Evolutionary conservation across 2,888 invertebrate species (phyloP).

Genomic region (Conchocele bisecta): DNA sequence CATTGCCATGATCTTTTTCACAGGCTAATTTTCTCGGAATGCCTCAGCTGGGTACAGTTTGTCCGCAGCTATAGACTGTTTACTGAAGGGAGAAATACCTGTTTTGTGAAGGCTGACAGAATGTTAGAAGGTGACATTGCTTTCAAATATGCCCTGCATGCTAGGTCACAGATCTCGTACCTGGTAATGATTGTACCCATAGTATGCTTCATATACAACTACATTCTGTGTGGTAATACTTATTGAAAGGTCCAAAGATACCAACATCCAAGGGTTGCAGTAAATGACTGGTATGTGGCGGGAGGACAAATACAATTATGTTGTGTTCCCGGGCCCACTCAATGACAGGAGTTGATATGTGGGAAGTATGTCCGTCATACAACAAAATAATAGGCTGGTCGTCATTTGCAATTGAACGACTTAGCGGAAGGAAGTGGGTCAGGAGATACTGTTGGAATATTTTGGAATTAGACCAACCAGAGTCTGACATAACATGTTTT

Average conservation of each 20-base stretch:
- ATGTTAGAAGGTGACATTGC: constrained; percentile 32
- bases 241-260: constrained; percentile 30
- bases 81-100: constrained; percentile 28
- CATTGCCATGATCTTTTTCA: no score
- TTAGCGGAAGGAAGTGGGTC: constrained; percentile 12
- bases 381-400: constrained; percentile 9
- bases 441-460: constrained; percentile 26
- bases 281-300: constrained; percentile 19
- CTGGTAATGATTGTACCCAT: constrained; percentile 76
- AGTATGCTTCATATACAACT: constrained; percentile 46
- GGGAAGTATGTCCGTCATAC: constrained; percentile 32
- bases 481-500: constrained; percentile 18
- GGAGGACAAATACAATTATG: constrained; percentile 26
- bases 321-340: constrained; percentile 22
- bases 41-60: neutral
- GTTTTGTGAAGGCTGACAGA: constrained; percentile 31
- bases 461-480: constrained; percentile 19
- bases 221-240: constrained; percentile 11
- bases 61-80: neutral
- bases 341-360: neutral
- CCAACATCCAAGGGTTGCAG: constrained; percentile 35
- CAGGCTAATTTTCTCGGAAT: no score
- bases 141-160: constrained; percentile 33
- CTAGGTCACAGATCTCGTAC: constrained; percentile 32
- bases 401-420: neutral